Percentiles rank a stretch among this genome's conserved stretches.
These are phyloP conservation scores for Pachyramphus minor DNA, from an alignment of 2,113 vertebrate genomes.

Conservation along the genomic window DNA sequence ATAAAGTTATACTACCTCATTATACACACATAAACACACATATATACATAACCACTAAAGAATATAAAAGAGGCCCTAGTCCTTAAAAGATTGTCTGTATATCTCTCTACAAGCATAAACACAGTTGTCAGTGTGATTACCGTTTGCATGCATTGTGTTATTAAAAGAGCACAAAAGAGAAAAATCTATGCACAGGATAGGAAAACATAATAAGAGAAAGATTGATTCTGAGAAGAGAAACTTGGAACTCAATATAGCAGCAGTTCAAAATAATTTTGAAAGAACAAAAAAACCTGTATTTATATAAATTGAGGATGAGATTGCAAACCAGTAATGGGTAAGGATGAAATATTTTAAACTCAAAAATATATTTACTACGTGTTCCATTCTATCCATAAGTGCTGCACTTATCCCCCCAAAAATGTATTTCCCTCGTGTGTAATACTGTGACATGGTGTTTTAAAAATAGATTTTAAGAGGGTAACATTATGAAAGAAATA, in stretches of 20 bases:
- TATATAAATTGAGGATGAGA: neutral
- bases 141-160: neutral
- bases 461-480: neutral
- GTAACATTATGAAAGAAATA: neutral
- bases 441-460: neutral
- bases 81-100: neutral
- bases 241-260: neutral
- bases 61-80: neutral
- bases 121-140: neutral
- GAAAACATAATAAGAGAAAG: neutral
- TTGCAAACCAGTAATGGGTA: neutral
- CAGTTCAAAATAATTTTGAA: constrained; percentile 17
- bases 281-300: constrained; percentile 1
- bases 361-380: neutral
- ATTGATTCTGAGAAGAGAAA: neutral
- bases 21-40: neutral
- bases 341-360: neutral
- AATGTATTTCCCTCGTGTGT: neutral
- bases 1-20: neutral
- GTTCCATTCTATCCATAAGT: neutral
- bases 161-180: neutral
- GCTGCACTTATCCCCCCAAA: neutral
- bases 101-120: neutral
- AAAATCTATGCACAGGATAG: neutral
- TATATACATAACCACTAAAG: neutral